phyloP scores from a whole-genome alignment of 2,797 vertebrate species.

The Trematomus bernacchii region DNA sequence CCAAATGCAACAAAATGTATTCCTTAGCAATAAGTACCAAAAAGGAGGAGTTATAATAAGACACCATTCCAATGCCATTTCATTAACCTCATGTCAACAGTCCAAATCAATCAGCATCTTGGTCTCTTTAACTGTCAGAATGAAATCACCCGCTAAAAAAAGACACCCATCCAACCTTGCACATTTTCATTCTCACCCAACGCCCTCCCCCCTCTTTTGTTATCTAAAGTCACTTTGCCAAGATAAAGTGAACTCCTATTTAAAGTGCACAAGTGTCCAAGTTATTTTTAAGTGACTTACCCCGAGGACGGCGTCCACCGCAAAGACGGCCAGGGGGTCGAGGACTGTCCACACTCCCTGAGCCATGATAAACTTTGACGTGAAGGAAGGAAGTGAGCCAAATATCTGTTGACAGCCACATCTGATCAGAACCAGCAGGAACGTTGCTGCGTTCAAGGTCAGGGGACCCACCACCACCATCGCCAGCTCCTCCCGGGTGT shows the following conservation, averaged over 20 bases:
- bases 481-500: conserved; percentile 90
- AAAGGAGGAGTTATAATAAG: not conserved
- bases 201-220: conserved; percentile 49
- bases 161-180: conserved; percentile 69
- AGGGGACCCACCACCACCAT: conserved; percentile 93
- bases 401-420: conserved; percentile 96
- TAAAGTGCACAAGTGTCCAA: conserved; percentile 89
- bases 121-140: conserved; percentile 40
- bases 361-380: conserved; percentile 98
- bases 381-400: conserved; percentile 93
- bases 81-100: not conserved
- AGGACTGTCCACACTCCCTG: conserved; percentile 96
- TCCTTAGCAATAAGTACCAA: not conserved
- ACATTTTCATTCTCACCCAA: conserved; percentile 54
- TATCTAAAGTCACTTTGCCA: conserved; percentile 88
- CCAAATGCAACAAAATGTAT: not conserved
- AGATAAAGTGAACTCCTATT: conserved; percentile 89
- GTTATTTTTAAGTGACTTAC: conserved; percentile 98
- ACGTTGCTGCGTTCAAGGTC: conserved; percentile 89
- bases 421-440: conserved; percentile 95
- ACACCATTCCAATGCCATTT: not conserved
- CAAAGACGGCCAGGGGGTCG: conserved; percentile 95
- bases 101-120: conserved; percentile 41
- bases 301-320: conserved; percentile 95
- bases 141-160: conserved; percentile 56